phyloP scores from a whole-genome alignment of 2,888 invertebrate genomes.

The Neoscelio sp. region DNA sequence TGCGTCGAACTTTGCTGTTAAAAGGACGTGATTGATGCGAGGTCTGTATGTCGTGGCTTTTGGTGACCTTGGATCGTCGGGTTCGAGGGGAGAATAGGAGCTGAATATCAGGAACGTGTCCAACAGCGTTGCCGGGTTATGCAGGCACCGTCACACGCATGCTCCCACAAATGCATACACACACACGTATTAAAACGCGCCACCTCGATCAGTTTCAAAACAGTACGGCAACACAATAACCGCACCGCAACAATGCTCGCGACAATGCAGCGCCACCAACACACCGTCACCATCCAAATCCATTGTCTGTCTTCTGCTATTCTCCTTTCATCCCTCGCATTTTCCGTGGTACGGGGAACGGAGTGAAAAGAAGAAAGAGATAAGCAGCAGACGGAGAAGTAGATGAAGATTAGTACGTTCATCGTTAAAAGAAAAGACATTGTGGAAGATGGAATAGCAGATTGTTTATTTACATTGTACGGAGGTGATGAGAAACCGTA shows the following conservation, averaged over 20 bases:
- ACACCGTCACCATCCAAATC: slow-evolving; percentile 77
- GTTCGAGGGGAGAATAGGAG: slow-evolving; percentile 68
- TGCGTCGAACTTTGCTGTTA: too few relatives aligned
- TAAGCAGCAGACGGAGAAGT: slow-evolving; percentile 51
- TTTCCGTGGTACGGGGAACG: slow-evolving; percentile 40
- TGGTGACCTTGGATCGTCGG: slow-evolving; percentile 43
- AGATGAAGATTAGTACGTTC: slow-evolving; percentile 69
- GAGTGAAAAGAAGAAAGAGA: slow-evolving; percentile 41
- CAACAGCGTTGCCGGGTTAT: slow-evolving; percentile 71
- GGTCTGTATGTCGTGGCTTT: neutral
- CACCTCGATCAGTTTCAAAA: slow-evolving; percentile 81
- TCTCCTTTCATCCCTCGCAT: slow-evolving; percentile 68
- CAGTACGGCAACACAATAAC: slow-evolving; percentile 80
- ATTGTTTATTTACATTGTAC: slow-evolving; percentile 20
- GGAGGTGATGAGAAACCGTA: slow-evolving; percentile 32
- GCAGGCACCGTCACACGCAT: slow-evolving; percentile 59
- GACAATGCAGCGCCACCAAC: slow-evolving; percentile 78
- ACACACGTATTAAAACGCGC: slow-evolving; percentile 73
- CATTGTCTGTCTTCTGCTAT: slow-evolving; percentile 81
- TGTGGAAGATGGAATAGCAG: slow-evolving; percentile 43
- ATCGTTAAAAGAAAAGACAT: slow-evolving; percentile 47
- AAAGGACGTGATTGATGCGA: slow-evolving; percentile 4
- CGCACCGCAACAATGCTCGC: slow-evolving; percentile 72
- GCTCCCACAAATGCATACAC: slow-evolving; percentile 45
- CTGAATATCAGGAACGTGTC: slow-evolving; percentile 76